Conservation (phyloP, 2,888 invertebrate species). For the Sipha maydis region DNA sequence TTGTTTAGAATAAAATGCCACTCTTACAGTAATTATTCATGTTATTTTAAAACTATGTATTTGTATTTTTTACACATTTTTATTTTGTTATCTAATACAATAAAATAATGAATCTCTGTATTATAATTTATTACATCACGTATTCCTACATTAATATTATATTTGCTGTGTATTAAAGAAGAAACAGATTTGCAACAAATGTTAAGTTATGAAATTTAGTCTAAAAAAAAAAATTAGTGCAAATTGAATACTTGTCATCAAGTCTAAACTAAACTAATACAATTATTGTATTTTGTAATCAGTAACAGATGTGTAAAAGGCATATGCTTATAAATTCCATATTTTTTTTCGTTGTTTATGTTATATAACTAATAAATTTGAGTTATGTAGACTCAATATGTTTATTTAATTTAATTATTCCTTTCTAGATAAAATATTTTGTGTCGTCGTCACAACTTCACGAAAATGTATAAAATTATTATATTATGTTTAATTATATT, state of each 20-base stretch:
- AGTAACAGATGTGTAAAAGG: slow-evolving; percentile 19
- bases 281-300: slow-evolving; percentile 10
- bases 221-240: neutral
- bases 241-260: slow-evolving; percentile 44
- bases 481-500: too few relatives aligned
- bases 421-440: too few relatives aligned
- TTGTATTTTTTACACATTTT: neutral
- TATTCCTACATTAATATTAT: slow-evolving; percentile 50
- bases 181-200: neutral
- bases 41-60: neutral
- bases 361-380: neutral
- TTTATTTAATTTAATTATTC: too few relatives aligned
- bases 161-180: neutral
- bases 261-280: slow-evolving; percentile 35
- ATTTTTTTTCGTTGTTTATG: neutral
- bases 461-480: too few relatives aligned
- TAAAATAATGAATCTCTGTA: neutral
- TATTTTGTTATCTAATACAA: neutral
- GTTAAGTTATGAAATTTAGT: neutral
- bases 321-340: neutral
- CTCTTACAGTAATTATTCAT: neutral
- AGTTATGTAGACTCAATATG: too few relatives aligned
- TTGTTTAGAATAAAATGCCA: neutral
- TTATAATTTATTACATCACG: slow-evolving; percentile 8
- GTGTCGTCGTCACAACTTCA: too few relatives aligned